A percentile compares a stretch with the other conserved stretches of the same genome.
phyloP scores from a whole-genome alignment of 2,888 invertebrate genomes.

The Rhagonycha fulva region DNA sequence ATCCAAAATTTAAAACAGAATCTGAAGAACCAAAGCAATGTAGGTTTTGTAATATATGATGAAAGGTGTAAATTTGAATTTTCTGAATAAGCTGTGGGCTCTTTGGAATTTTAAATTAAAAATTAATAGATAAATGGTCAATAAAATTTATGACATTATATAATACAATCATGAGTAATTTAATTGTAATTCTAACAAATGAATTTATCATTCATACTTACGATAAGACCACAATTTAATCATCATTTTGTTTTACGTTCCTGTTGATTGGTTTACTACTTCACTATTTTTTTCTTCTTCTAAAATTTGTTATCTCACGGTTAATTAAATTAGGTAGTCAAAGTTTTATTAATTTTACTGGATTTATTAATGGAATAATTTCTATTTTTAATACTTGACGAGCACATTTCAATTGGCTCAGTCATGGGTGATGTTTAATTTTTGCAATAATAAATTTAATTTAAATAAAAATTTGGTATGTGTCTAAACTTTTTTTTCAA shows the following conservation, averaged over 20 bases:
- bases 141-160: neutral
- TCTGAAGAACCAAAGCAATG: too few relatives aligned
- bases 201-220: neutral
- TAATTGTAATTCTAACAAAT: neutral
- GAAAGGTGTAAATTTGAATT: neutral
- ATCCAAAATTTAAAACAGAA: too few relatives aligned
- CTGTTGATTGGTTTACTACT: neutral
- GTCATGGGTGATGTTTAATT: neutral
- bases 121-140: neutral
- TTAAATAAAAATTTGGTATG: neutral
- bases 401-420: neutral
- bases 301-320: neutral
- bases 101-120: neutral
- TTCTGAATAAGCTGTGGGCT: neutral
- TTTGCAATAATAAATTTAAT: neutral
- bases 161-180: neutral
- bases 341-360: neutral
- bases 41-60: neutral
- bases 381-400: neutral
- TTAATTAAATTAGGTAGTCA: neutral
- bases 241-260: neutral
- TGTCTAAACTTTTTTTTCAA: conserved; percentile 36
- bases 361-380: neutral
- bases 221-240: neutral
- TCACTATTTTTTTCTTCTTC: neutral